Base-by-base conservation (phyloP, 2,888 invertebrate genomes). In the Meta bourneti region DNA sequence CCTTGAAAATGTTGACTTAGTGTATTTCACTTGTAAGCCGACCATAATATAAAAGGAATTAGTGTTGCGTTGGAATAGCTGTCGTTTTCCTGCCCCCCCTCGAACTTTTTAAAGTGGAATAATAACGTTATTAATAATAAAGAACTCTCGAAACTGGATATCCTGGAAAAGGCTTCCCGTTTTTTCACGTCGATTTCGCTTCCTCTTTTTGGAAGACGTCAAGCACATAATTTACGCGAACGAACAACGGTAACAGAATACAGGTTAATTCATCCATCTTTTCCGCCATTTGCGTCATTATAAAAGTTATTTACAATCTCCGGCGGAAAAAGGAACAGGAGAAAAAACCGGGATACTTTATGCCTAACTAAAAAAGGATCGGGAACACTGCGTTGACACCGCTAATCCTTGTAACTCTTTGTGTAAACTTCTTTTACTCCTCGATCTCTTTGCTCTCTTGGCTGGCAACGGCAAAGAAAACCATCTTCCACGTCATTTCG, bases 351-450 rank as follows among this genome's bases (percentile, higher is more conserved):
- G 51, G 49, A 72, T 80, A 80, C 85, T 90, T 90, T 80, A 90
- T 80, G 90, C 90, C 70, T 80, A 90, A 90, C 90, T 90, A 90
- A 90, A 90, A 90, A 90, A 85, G 84, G 85, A 90, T 90, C 85
- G 80, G 69, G 85, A 90, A 90, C 72, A 80, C 20, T 90, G 54
- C 72, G 52, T n/a, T 90, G 90, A 90, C 90, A 86, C 77, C 52
- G 61, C 74, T 75, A 81, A 86, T 90, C 90, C 82, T 69, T 19
- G 72, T 87, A n/a, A 61, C 69, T 87, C 89, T 84, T 84, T 86
- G 81, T 86, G 51, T 86, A 74, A 90, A 85, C 71, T 78, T 78
- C 84, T 77, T 89, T 89, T 34, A 13, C 34, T 87, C 71, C 49
- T 5, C n/a, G 34, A 20, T 52, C 78, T 79, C 51, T 71, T 61